These are phyloP conservation scores for Thecocarcelia acutangulata DNA, from an alignment of 2,888 invertebrate species.

Conservation along the genomic window DNA sequence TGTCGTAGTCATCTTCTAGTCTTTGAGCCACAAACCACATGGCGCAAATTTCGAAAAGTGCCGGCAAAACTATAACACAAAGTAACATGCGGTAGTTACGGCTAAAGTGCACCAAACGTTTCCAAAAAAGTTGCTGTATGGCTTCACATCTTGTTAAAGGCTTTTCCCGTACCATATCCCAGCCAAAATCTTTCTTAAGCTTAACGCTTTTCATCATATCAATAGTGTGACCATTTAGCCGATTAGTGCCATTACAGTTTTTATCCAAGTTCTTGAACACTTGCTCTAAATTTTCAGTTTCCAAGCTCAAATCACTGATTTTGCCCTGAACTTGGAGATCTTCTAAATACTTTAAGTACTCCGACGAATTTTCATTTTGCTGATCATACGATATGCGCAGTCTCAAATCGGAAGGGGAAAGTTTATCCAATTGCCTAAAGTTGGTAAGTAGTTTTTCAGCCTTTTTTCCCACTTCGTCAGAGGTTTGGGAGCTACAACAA, in stretches of 20 bases:
- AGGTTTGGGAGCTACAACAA: conserved; percentile 72
- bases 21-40: conserved; percentile 87
- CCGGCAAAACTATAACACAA: conserved; percentile 84
- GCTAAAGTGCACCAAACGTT: conserved; percentile 84
- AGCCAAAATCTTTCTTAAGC: conserved; percentile 69
- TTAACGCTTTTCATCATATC: conserved; percentile 71
- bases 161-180: conserved; percentile 71
- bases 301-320: conserved; percentile 82
- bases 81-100: conserved; percentile 84
- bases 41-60: conserved; percentile 85
- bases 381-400: conserved; percentile 76
- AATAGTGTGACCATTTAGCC: conserved; percentile 16
- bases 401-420: conserved; percentile 69
- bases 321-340: conserved; percentile 79
- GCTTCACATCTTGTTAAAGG: conserved; percentile 72
- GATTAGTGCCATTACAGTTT: conserved; percentile 10
- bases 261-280: conserved; percentile 82
- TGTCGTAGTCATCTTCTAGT: conserved; percentile 85
- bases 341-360: conserved; percentile 82
- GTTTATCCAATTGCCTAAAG: conserved; percentile 72
- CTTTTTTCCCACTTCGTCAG: conserved; percentile 71
- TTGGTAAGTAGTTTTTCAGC: conserved; percentile 72
- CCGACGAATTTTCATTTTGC: conserved; percentile 70
- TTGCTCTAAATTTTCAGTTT: conserved; percentile 85
- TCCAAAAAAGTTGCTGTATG: conserved; percentile 83